Conservation (phyloP, 1,140 invertebrate species). For the Chelonus insularis region DNA sequence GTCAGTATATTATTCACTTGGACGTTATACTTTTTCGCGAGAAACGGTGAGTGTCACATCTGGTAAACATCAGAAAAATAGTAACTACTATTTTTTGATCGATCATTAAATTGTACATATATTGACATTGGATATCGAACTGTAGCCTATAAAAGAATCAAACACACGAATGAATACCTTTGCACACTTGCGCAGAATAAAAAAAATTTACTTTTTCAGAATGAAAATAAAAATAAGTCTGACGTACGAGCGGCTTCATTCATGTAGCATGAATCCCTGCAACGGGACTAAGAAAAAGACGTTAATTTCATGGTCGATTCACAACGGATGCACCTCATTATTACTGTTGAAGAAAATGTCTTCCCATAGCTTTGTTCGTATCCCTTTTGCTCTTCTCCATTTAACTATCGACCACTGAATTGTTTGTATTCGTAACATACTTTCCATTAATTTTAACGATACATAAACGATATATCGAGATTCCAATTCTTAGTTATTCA, state of each 20-base stretch:
- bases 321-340: slow-evolving; percentile 7
- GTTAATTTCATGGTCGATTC: slow-evolving; percentile 11
- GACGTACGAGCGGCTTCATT: neutral
- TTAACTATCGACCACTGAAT: neutral
- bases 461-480: neutral
- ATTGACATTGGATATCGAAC: too few species aligned
- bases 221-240: too few species aligned
- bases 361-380: neutral
- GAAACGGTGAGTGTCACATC: neutral
- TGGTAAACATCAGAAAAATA: neutral
- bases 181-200: too few species aligned
- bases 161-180: neutral
- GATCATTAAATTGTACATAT: too few species aligned
- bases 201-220: too few species aligned
- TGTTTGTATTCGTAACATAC: neutral
- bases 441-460: slow-evolving; percentile 5
- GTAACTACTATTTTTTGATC: neutral
- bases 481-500: neutral
- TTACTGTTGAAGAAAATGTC: neutral
- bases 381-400: neutral
- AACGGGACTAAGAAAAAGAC: neutral
- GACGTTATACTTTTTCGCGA: neutral
- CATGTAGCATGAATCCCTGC: neutral
- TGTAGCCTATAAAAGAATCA: neutral
- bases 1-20: neutral